A percentile compares a stretch with the other conserved stretches of the same genome.
Conservation (phyloP, 2,888 invertebrate genomes). For the Nephrotoma flavescens region DNA sequence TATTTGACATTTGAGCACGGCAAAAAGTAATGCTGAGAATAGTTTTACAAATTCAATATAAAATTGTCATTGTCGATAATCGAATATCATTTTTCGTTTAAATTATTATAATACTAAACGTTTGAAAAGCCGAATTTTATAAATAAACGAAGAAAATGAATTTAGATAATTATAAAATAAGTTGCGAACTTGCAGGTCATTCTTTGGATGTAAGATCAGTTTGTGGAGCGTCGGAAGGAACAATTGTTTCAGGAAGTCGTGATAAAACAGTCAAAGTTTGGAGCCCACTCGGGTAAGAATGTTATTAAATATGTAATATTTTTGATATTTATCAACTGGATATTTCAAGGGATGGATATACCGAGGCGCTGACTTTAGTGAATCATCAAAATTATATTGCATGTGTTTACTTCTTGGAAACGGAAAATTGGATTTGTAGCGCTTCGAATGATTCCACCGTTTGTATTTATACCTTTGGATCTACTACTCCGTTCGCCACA, state of each 20-base stretch:
- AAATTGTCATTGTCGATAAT: not conserved
- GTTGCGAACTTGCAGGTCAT: slow-evolving; percentile 64
- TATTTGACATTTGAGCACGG: not conserved
- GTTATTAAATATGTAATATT: slow-evolving; percentile 6
- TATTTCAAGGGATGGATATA: slow-evolving; percentile 41
- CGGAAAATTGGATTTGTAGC: slow-evolving; percentile 65
- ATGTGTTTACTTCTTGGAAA: slow-evolving; percentile 41
- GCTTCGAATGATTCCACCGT: slow-evolving; percentile 82
- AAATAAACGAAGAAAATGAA: slow-evolving; percentile 10
- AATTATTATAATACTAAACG: not conserved
- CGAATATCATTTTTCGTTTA: not conserved
- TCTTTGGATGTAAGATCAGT: slow-evolving; percentile 74
- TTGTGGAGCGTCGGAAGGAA: slow-evolving; percentile 39
- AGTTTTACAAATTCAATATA: not conserved
- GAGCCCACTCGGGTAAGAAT: slow-evolving; percentile 39
- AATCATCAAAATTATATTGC: slow-evolving; percentile 81
- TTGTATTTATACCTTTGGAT: slow-evolving; percentile 58
- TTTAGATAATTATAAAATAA: slow-evolving; percentile 54
- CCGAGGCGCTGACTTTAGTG: slow-evolving; percentile 49
- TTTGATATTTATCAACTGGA: slow-evolving; percentile 8
- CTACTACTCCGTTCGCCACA: slow-evolving; percentile 48
- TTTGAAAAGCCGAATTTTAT: not conserved
- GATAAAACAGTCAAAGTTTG: slow-evolving; percentile 80
- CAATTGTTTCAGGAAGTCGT: slow-evolving; percentile 74
- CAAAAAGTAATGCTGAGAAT: not conserved